Conservation (phyloP, 2,113 vertebrate genomes). For the Psittacula cyanocephala region DNA sequence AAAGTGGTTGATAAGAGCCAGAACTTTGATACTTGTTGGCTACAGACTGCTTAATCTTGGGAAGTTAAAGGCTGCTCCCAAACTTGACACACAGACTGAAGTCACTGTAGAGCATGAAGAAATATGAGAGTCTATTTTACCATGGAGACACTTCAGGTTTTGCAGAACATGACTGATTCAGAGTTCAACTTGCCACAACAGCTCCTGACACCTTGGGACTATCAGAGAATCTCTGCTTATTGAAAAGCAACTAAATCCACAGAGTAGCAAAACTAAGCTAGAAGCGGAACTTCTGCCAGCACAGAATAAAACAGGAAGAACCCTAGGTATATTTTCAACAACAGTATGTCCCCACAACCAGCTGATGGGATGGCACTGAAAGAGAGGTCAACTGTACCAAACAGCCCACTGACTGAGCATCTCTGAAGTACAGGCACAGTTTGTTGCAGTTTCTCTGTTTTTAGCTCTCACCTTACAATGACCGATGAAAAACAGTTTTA, state of each 20-base stretch:
- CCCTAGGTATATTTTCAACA: background rate
- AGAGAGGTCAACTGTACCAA: background rate
- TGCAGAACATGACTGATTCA: background rate
- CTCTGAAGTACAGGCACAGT: background rate
- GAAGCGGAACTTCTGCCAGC: background rate
- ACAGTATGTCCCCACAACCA: background rate
- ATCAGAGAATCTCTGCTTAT: background rate
- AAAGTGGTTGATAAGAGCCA: background rate
- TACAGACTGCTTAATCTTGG: background rate
- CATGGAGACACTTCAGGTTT: background rate
- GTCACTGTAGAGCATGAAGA: background rate
- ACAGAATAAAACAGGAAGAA: background rate
- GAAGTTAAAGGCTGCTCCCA: background rate
- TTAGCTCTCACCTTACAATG: background rate
- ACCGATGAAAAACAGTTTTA: background rate
- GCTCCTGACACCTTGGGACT: background rate
- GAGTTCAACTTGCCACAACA: background rate
- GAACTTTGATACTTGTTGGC: background rate
- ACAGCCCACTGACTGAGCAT: background rate
- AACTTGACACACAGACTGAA: background rate
- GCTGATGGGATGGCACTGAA: background rate
- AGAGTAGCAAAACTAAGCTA: background rate
- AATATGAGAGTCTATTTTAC: background rate
- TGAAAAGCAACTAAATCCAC: background rate
- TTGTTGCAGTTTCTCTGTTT: background rate